Conservation (phyloP, 2,888 invertebrate genomes). For the Agrilus cyanescens region DNA sequence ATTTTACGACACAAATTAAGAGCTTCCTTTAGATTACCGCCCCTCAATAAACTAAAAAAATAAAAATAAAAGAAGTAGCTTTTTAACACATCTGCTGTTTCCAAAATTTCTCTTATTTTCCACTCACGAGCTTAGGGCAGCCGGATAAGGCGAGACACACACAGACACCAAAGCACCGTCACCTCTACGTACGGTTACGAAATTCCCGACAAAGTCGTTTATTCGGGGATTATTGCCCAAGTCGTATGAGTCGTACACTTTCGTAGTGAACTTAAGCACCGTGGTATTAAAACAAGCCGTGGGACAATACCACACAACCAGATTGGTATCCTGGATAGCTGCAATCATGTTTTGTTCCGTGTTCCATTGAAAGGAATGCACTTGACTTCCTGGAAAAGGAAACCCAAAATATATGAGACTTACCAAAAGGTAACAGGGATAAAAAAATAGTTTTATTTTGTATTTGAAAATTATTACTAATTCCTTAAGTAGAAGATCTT, state of each 20-base stretch:
- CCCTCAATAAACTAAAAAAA: conserved; percentile 43
- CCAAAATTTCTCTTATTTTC: conserved; percentile 52
- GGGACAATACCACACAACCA: conserved; percentile 76
- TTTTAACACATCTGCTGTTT: conserved; percentile 31
- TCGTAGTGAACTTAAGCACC: conserved; percentile 49
- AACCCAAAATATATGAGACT: background rate
- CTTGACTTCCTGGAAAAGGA: conserved; percentile 40
- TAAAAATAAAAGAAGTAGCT: conserved; percentile 37
- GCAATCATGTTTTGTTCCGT: conserved; percentile 67
- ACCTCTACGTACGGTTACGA: conserved; percentile 71
- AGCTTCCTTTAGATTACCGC: conserved; percentile 21
- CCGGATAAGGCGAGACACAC: conserved; percentile 59
- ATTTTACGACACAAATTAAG: conserved; percentile 29
- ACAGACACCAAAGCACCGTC: conserved; percentile 78
- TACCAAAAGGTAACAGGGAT: no score
- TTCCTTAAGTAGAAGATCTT: background rate
- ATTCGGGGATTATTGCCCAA: conserved; percentile 78
- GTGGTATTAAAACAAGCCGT: conserved; percentile 60
- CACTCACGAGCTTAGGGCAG: conserved; percentile 32
- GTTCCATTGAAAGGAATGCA: conserved; percentile 53
- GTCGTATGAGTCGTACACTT: conserved; percentile 49
- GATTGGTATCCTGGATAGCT: conserved; percentile 63
- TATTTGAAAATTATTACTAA: background rate
- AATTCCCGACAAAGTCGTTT: conserved; percentile 70
- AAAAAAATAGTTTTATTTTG: background rate